Conservation (phyloP, 2,888 invertebrate species). For the Deilephila elpenor region DNA sequence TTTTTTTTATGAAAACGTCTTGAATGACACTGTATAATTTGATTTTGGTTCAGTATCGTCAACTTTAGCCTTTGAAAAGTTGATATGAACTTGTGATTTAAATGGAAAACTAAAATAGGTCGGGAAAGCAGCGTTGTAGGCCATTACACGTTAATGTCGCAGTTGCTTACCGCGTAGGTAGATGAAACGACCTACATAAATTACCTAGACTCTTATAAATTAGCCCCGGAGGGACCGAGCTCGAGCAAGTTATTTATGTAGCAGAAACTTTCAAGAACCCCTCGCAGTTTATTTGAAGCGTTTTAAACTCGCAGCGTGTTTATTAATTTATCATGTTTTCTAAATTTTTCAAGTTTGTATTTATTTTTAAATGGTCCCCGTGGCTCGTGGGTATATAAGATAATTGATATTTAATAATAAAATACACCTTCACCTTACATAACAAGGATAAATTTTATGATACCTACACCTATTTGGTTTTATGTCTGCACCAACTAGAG, state of each 20-base stretch:
- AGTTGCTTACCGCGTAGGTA: background rate
- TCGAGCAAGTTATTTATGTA: constrained; percentile 7
- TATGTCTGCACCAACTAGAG: no score
- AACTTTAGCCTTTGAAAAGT: background rate
- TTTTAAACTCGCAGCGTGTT: background rate
- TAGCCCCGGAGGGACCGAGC: background rate
- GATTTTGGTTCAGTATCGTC: background rate
- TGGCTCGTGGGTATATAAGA: no score
- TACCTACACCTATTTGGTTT: no score
- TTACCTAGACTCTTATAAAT: constrained; percentile 23
- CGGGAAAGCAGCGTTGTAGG: background rate
- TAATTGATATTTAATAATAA: no score
- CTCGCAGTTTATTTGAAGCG: background rate
- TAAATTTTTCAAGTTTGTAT: background rate
- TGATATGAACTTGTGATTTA: no score
- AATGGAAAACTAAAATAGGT: background rate
- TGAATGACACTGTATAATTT: background rate
- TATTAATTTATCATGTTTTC: background rate
- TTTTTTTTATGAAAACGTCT: background rate
- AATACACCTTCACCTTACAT: no score
- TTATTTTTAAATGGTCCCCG: no score
- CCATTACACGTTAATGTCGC: background rate
- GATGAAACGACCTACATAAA: constrained; percentile 10
- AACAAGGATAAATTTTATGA: no score
- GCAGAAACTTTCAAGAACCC: constrained; percentile 10